These are phyloP conservation scores for Ictidomys tridecemlineatus DNA, from an alignment of 2,113 vertebrate species.

Conservation along the genomic window DNA sequence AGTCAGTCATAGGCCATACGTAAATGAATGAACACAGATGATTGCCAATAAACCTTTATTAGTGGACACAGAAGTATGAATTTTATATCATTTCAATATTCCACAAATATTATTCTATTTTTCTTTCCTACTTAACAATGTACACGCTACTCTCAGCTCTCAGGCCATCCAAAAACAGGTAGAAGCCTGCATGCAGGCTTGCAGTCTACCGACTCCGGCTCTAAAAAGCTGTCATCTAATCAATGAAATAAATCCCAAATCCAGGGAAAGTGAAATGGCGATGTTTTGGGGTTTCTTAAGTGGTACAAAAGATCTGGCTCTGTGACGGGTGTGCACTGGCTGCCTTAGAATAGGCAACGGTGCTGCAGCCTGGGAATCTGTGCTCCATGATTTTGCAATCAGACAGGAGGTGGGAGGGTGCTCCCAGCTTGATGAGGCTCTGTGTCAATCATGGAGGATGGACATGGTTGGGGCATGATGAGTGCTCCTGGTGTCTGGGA, in stretches of 20 bases:
- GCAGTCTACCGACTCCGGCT: neutral
- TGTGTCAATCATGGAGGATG: neutral
- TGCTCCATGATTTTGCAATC: neutral
- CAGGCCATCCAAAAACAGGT: neutral
- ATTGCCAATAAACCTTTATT: neutral
- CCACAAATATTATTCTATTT: neutral
- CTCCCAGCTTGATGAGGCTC: neutral
- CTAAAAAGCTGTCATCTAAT: neutral
- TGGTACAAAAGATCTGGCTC: neutral
- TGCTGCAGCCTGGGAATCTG: neutral
- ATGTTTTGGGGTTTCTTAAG: neutral
- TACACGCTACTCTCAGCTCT: neutral
- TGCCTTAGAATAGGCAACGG: neutral
- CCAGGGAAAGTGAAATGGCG: neutral
- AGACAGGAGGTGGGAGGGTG: neutral
- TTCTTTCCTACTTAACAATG: neutral
- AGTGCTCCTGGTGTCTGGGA: neutral
- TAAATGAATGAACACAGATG: neutral
- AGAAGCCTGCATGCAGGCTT: neutral
- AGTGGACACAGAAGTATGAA: neutral
- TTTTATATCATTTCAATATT: neutral
- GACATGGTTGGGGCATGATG: too few relatives aligned
- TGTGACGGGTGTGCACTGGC: neutral
- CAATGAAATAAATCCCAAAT: neutral
- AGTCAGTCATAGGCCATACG: neutral